A percentile compares a stretch with the other conserved stretches of the same genome.
These are phyloP conservation scores for Rhagologus leucostigma DNA, from an alignment of 2,113 vertebrate species.

Conservation along the genomic window DNA sequence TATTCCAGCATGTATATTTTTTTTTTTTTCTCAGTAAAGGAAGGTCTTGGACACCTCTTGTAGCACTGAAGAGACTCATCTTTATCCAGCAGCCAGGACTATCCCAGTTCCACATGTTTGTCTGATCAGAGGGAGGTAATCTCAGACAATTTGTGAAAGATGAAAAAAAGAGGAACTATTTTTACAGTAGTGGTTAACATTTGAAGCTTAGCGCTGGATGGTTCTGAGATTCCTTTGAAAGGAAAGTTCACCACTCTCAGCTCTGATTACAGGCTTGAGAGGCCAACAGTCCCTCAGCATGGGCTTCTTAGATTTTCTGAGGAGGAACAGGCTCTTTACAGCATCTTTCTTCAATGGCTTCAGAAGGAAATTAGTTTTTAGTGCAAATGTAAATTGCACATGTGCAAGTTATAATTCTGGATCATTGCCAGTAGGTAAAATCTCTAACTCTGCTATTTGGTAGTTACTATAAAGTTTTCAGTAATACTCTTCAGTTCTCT, in stretches of 20 bases:
- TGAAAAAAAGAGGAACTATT: not conserved
- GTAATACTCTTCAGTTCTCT: conserved; percentile 26
- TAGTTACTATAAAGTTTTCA: conserved; percentile 25
- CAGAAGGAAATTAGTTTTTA: conserved; percentile 49
- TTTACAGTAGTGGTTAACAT: conserved; percentile 13
- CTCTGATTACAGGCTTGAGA: not conserved
- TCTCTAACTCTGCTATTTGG: conserved; percentile 21
- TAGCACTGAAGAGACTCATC: not conserved
- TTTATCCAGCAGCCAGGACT: not conserved
- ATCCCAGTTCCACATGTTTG: not conserved
- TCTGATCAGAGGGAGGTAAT: not conserved
- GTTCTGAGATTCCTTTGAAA: conserved; percentile 13
- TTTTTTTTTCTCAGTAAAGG: not conserved
- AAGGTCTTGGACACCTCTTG: not conserved
- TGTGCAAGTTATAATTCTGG: conserved; percentile 33
- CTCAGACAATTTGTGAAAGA: not conserved
- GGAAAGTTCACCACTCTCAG: not conserved
- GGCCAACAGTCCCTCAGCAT: not conserved
- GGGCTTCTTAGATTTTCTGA: not conserved
- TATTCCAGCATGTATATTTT: not conserved
- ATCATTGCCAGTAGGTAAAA: conserved; percentile 21
- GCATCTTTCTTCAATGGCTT: conserved; percentile 35
- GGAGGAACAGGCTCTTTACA: not conserved
- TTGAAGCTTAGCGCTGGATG: not conserved
- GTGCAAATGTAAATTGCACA: conserved; percentile 50